phyloP scores from a whole-genome alignment of 2,797 vertebrate genomes.

The Dipus sagitta region DNA sequence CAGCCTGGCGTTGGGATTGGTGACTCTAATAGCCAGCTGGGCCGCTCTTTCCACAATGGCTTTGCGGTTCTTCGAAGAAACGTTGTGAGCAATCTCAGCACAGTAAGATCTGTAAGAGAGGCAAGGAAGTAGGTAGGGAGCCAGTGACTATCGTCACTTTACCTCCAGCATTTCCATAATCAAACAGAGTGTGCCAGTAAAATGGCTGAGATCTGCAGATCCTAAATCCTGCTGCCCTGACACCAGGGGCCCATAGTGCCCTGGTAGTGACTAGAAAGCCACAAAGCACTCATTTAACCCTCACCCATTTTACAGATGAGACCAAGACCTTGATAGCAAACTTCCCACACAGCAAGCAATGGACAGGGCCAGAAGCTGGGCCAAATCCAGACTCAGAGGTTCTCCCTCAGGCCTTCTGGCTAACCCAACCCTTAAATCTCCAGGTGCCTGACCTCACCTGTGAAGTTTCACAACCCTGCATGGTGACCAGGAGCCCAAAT shows the following conservation, averaged over 20 bases:
- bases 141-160: background rate
- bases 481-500: background rate
- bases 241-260: background rate
- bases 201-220: background rate
- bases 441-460: background rate
- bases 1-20: constrained; percentile 98
- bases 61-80: constrained; percentile 99
- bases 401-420: background rate
- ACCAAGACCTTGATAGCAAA: background rate
- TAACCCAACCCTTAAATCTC: background rate
- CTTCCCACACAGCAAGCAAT: background rate
- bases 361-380: background rate
- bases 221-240: background rate
- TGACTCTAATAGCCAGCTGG: constrained; percentile 98
- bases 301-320: background rate
- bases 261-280: background rate
- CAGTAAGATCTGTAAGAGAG: constrained; percentile 92
- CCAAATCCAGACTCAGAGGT: background rate
- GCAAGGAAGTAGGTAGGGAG: fast-evolving
- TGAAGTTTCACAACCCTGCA: background rate
- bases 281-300: background rate
- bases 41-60: constrained; percentile 97
- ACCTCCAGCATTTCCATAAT: no score
- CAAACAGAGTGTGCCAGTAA: background rate
- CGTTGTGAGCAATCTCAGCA: constrained; percentile 98